These are phyloP conservation scores for Gastracanthus pulcherrimus DNA, from an alignment of 2,888 invertebrate genomes.

Conservation along the genomic window DNA sequence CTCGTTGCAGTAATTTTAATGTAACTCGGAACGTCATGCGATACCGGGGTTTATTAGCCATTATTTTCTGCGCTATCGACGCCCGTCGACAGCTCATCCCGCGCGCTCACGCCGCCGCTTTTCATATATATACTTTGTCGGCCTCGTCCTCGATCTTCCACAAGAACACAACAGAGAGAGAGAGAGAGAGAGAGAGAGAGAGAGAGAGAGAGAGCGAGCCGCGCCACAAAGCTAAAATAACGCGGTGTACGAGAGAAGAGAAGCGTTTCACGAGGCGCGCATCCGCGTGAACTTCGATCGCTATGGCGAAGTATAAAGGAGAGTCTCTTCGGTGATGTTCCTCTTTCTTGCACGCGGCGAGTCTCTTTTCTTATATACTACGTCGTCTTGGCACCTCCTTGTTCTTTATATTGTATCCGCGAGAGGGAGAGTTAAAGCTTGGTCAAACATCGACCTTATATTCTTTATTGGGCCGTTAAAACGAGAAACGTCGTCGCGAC, in stretches of 20 bases:
- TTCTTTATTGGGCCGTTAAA: slow-evolving; percentile 52
- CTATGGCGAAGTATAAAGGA: slow-evolving; percentile 11
- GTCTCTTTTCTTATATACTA: background rate
- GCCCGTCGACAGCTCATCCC: slow-evolving; percentile 58
- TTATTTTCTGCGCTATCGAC: slow-evolving; percentile 59
- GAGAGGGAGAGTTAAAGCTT: too few species aligned
- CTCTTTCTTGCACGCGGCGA: slow-evolving; percentile 1
- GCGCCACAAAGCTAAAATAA: slow-evolving; percentile 39
- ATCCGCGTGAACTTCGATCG: slow-evolving; percentile 35
- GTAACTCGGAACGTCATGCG: slow-evolving; percentile 57
- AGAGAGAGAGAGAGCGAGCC: background rate
- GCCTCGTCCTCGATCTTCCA: slow-evolving; percentile 57
- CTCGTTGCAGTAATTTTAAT: slow-evolving; percentile 58
- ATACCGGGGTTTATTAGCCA: slow-evolving; percentile 59
- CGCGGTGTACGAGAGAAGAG: slow-evolving; percentile 6
- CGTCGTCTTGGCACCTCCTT: slow-evolving; percentile 35
- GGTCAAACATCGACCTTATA: slow-evolving; percentile 33
- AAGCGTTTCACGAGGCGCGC: too few species aligned
- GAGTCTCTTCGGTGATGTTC: background rate
- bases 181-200: slow-evolving; percentile 1
- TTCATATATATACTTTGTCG: slow-evolving; percentile 51
- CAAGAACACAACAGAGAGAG: background rate
- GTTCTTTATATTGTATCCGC: slow-evolving; percentile 40
- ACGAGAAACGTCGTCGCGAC: background rate
- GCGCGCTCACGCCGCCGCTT: slow-evolving; percentile 31